phyloP scores from a whole-genome alignment of 1,140 invertebrate genomes.

The Patella vulgata region DNA sequence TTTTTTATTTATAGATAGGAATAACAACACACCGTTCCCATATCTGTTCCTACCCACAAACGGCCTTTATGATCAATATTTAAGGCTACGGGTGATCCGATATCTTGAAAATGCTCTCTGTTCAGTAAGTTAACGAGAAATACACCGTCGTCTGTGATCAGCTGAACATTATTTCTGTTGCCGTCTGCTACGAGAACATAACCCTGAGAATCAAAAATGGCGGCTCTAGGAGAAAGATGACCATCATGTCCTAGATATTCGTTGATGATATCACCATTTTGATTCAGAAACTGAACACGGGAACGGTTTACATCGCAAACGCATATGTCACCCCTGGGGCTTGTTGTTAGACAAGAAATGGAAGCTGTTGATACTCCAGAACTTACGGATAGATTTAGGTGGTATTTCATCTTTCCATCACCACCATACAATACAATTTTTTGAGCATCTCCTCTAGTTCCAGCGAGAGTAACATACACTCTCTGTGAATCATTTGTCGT shows the following conservation, averaged over 20 bases:
- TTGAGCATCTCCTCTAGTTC: background rate
- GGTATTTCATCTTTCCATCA: slow-evolving; percentile 7
- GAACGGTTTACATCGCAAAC: too few species aligned
- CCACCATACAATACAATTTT: slow-evolving; percentile 5
- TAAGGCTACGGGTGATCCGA: background rate
- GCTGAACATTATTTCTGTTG: background rate
- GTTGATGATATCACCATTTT: too few species aligned
- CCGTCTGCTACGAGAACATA: slow-evolving; percentile 8
- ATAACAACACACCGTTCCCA: slow-evolving; percentile 6
- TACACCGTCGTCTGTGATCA: slow-evolving; percentile 6
- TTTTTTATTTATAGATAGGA: slow-evolving; percentile 5
- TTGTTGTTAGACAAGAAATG: too few species aligned
- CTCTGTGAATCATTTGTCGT: background rate
- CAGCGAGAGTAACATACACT: background rate
- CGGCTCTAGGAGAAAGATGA: too few species aligned
- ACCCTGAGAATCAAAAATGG: background rate
- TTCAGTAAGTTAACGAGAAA: slow-evolving; percentile 6
- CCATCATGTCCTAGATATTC: too few species aligned
- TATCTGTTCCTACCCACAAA: slow-evolving; percentile 13
- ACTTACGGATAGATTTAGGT: background rate
- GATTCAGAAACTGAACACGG: too few species aligned
- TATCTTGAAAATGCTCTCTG: slow-evolving; percentile 5
- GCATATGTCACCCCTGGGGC: too few species aligned
- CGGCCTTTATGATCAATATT: slow-evolving; percentile 1
- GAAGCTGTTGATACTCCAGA: too few species aligned